Evolutionary conservation across 2,113 vertebrate genomes (phyloP).

Genomic region (Apistogramma diplotaenia): DNA sequence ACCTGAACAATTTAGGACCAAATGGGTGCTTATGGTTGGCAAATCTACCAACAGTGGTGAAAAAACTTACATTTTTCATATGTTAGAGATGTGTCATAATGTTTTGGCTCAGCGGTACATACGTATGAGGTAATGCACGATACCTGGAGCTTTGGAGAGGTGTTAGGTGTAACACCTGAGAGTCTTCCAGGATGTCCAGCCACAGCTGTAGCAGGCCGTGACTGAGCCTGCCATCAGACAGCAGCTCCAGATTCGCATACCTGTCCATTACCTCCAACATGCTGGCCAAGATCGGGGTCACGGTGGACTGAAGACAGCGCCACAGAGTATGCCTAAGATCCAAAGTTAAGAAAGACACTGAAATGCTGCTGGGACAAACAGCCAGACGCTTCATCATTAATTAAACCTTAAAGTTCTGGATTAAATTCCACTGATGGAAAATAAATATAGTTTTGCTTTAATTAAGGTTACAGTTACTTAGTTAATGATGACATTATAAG

Average conservation of each 20-base stretch:
- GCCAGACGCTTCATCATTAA: no score
- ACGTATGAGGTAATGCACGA: background rate
- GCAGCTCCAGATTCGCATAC: slow-evolving; percentile 69
- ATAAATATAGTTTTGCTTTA: no score
- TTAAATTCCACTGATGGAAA: no score
- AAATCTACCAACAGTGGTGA: no score
- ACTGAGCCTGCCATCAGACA: slow-evolving; percentile 43
- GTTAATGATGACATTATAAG: no score
- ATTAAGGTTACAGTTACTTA: no score
- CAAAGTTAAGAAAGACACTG: rapidly evolving
- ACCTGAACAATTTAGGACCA: background rate
- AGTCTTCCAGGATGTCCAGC: slow-evolving; percentile 74
- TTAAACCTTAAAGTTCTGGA: no score
- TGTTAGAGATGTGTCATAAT: background rate
- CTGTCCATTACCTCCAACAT: slow-evolving; percentile 74
- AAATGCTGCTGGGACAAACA: background rate
- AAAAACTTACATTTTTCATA: background rate
- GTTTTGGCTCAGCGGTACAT: background rate
- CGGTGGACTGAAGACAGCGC: slow-evolving; percentile 69
- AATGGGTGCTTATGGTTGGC: background rate
- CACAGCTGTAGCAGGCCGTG: slow-evolving; percentile 62
- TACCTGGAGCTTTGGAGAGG: slow-evolving; percentile 55
- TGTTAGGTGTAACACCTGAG: slow-evolving; percentile 55
- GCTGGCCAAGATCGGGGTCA: slow-evolving; percentile 67
- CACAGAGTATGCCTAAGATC: slow-evolving; percentile 74